phyloP scores from a whole-genome alignment of 23 tunicate genomes.

The Botrylloides violaceus region DNA sequence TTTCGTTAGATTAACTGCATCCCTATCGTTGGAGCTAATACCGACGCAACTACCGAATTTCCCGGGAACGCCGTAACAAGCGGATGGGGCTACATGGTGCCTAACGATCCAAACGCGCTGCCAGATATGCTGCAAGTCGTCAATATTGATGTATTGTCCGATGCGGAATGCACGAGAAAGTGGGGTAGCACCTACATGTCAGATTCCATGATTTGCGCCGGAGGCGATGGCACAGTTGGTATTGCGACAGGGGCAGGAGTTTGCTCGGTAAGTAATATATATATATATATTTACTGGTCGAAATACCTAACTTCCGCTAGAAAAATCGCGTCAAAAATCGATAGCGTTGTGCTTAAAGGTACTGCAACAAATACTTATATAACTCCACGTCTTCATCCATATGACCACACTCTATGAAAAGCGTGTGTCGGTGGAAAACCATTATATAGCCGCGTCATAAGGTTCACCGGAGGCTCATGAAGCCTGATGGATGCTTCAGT shows the following conservation, averaged over 20 bases:
- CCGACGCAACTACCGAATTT: not conserved
- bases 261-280: conserved; percentile 16
- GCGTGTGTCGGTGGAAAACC: no score
- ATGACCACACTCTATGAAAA: no score
- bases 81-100: conserved; percentile 13
- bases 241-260: not conserved
- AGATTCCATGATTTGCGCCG: conserved; percentile 6
- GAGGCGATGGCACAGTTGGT: not conserved
- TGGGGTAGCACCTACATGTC: conserved; percentile 8
- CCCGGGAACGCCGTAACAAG: not conserved
- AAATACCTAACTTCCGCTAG: no score
- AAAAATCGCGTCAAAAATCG: no score
- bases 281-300: no score
- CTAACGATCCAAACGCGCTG: not conserved
- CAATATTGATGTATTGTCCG: not conserved
- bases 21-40: not conserved
- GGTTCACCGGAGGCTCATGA: no score
- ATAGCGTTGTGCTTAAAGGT: no score
- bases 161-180: not conserved
- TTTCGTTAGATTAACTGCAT: not conserved
- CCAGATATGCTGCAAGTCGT: not conserved
- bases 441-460: no score
- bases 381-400: no score
- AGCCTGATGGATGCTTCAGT: no score
- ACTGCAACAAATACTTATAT: no score